Percentiles rank a stretch among this genome's conserved stretches.
Evolutionary conservation across 2,113 vertebrate genomes (phyloP).

Genomic region (Coracopsis vasa): DNA sequence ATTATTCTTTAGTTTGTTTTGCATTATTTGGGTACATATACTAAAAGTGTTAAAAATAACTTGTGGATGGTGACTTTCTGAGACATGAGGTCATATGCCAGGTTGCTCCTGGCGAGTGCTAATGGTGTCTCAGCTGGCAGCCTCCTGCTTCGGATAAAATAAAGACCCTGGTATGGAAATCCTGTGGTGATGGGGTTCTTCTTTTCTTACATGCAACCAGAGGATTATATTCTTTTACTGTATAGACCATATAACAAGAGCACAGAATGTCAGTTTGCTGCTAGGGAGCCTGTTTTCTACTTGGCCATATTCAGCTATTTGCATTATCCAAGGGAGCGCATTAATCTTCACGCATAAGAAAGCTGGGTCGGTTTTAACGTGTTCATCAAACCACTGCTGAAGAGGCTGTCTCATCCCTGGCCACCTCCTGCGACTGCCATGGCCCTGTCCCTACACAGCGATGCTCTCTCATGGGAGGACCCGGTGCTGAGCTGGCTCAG

Average conservation of each 20-base stretch:
- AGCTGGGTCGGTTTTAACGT: background rate
- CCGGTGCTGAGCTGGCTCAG: background rate
- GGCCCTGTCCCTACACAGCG: background rate
- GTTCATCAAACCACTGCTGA: background rate
- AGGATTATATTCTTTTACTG: background rate
- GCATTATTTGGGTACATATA: background rate
- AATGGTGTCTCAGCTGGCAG: background rate
- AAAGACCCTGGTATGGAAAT: background rate
- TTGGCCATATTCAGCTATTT: background rate
- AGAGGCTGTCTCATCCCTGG: background rate
- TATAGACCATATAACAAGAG: background rate
- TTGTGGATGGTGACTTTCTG: background rate
- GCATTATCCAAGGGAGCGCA: background rate
- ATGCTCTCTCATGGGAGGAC: background rate
- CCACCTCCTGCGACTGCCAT: no score
- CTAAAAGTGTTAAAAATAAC: background rate
- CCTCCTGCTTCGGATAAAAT: background rate
- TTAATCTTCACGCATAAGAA: background rate
- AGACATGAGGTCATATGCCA: fast-evolving
- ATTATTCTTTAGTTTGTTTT: background rate
- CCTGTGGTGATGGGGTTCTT: background rate
- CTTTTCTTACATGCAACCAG: background rate
- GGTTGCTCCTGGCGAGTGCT: background rate
- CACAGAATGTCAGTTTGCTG: fast-evolving
- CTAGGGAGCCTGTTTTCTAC: background rate